Base-by-base conservation (phyloP, 2,888 invertebrate genomes). In the Nomada fabriciana region DNA sequence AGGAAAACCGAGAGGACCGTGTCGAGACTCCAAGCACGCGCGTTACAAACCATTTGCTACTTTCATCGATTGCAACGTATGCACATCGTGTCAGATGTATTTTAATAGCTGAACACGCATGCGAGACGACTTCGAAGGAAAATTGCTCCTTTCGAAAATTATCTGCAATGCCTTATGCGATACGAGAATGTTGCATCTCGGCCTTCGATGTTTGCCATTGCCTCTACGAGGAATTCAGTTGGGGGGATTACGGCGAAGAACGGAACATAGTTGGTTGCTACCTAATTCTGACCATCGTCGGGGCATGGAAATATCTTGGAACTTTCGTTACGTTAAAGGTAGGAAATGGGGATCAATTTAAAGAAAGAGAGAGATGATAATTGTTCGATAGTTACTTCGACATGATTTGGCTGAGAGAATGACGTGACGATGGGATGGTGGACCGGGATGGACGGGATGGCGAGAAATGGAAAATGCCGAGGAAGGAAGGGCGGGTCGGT, bases 381-480 rank as follows among this genome's bases (percentile, higher is more conserved):
- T 65, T 60, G 18, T 4, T 1, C 10, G 36, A 50, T n/a, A 23
- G 13, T 2, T 57, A 50, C 60, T 71, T 55, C 5, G 20, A 42
- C 10, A 25, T 65, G 60, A 42, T 42, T 23, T 23, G 10, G 11
- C 18, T n/a, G 25, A 25, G 20, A 42, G 5, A 20, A 63, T 36
- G 53, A 18, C 36, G 20, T 3, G 55, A 29, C 7, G 23, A 36
- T 36, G 29, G 55, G 42, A 20, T 53, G 18, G n/a, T 15, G 20
- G 20, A 42, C 25, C 20, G 43, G 63, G 47, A 52, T n/a, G 36
- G 3, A 10, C 15, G 36, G 18, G 50, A 10, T 20, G 55, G 61
- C 43, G 55, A 63, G 57, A n/a, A 68, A 15, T 29, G 83, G 88
- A 88, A 90, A 91, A 90, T 92, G 91, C 89, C 90, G 88, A 91